phyloP scores from a whole-genome alignment of 1,140 invertebrate species.

The Aculops lycopersici region DNA sequence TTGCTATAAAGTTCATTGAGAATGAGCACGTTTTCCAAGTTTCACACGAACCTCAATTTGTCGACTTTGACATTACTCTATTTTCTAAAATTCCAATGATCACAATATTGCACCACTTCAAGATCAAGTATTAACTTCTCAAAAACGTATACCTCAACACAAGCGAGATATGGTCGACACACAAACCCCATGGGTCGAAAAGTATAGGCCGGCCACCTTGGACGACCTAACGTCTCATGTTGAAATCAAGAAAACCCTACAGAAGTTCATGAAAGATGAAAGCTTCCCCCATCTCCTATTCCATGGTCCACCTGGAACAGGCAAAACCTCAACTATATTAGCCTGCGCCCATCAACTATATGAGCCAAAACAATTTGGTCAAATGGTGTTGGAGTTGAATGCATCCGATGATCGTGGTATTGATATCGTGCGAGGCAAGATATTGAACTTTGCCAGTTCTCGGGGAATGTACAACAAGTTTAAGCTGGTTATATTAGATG shows the following conservation, averaged over 20 bases:
- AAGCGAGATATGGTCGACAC: no score
- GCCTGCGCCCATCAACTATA: slow-evolving; percentile 82
- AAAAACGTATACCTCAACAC: no score
- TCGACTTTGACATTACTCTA: no score
- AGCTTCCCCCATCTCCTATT: slow-evolving; percentile 80
- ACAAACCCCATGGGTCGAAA: slow-evolving; percentile 51
- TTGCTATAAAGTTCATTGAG: no score
- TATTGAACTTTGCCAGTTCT: slow-evolving; percentile 93
- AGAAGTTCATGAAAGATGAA: slow-evolving; percentile 63
- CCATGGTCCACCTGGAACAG: slow-evolving; percentile 93
- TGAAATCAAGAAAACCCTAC: slow-evolving; percentile 80
- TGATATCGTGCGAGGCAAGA: slow-evolving; percentile 68
- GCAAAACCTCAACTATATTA: slow-evolving; percentile 89
- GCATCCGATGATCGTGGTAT: slow-evolving; percentile 97
- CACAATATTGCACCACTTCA: no score
- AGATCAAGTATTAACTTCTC: no score
- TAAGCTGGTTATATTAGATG: slow-evolving; percentile 90
- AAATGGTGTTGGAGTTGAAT: slow-evolving; percentile 53
- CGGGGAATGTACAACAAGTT: slow-evolving; percentile 64
- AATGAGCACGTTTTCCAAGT: no score
- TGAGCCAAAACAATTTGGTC: slow-evolving; percentile 43
- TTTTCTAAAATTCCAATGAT: no score
- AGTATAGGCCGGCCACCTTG: slow-evolving; percentile 64
- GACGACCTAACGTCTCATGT: slow-evolving; percentile 83
- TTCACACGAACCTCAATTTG: no score